Evolutionary conservation across 1,140 invertebrate genomes (phyloP).

Genomic region (Polypedilum vanderplanki): DNA sequence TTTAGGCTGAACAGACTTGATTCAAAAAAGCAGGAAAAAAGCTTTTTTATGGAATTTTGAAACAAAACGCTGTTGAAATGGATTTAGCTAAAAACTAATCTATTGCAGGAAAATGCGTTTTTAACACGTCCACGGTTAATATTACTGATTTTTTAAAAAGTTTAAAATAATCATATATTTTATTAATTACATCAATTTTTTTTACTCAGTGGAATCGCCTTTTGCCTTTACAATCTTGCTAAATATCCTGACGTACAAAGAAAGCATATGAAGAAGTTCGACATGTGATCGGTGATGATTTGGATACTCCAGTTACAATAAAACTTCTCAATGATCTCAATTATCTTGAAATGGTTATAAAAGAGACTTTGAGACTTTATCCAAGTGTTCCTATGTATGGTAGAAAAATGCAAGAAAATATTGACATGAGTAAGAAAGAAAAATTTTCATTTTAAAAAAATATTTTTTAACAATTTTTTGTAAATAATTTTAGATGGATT

Average conservation of each 20-base stretch:
- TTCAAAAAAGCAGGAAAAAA: too few species aligned
- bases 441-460: background rate
- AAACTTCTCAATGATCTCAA: slow-evolving; percentile 54
- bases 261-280: slow-evolving; percentile 35
- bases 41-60: too few species aligned
- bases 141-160: too few species aligned
- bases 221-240: slow-evolving; percentile 44
- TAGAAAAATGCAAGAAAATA: slow-evolving; percentile 49
- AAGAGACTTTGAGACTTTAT: slow-evolving; percentile 60
- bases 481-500: slow-evolving; percentile 47
- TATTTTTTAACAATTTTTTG: background rate
- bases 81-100: too few species aligned
- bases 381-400: slow-evolving; percentile 51
- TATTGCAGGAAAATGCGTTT: too few species aligned
- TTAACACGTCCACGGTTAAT: too few species aligned
- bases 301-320: slow-evolving; percentile 37
- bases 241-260: slow-evolving; percentile 42
- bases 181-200: too few species aligned
- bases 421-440: slow-evolving; percentile 40
- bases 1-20: too few species aligned
- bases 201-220: slow-evolving; percentile 48
- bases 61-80: too few species aligned
- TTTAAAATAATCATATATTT: too few species aligned
- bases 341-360: slow-evolving; percentile 64
- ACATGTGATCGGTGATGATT: slow-evolving; percentile 34